phyloP scores from a whole-genome alignment of 2,797 vertebrate species.

The Jordanella pulchra region DNA sequence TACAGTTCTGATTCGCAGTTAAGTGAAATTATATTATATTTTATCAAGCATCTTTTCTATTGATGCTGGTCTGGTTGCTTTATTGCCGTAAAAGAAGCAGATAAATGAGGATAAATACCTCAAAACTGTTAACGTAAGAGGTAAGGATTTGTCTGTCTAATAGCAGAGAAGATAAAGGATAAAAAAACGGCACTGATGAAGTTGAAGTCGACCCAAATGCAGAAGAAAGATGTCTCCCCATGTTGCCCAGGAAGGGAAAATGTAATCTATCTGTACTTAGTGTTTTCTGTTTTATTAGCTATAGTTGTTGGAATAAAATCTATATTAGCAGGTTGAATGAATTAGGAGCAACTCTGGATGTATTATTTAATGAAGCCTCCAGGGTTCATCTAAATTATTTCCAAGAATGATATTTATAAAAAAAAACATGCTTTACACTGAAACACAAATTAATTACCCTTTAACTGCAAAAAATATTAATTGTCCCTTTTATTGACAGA shows the following conservation, averaged over 20 bases:
- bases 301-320: background rate
- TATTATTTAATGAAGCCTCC: background rate
- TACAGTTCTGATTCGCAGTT: no score
- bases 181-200: background rate
- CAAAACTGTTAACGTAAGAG: no score
- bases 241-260: background rate
- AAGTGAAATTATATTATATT: no score
- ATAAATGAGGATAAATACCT: background rate
- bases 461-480: background rate
- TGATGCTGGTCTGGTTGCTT: no score
- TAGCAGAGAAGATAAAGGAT: background rate
- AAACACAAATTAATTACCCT: background rate
- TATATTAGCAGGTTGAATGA: no score
- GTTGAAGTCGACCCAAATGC: background rate
- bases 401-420: background rate
- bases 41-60: no score
- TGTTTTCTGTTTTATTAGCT: background rate
- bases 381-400: background rate
- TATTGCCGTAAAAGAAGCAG: background rate
- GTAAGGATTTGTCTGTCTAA: background rate
- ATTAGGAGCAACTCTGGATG: background rate
- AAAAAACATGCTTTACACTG: background rate
- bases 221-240: background rate
- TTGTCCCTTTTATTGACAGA: background rate
- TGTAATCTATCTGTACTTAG: background rate